Base-by-base conservation (phyloP, 1,140 invertebrate species). In the Anagrus nilaparvatae region DNA sequence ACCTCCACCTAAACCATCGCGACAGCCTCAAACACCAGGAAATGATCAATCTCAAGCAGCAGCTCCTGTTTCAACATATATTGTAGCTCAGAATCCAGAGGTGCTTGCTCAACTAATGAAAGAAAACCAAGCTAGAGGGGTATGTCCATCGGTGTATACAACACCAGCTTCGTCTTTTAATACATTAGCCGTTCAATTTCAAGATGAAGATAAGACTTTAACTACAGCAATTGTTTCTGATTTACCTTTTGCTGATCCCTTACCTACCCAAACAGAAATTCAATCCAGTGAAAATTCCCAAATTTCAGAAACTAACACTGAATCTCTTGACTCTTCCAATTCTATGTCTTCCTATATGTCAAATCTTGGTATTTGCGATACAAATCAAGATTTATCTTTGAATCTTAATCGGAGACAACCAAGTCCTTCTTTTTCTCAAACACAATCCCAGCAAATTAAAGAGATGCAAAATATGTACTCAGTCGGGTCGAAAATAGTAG, bases 141-240 rank as follows among this genome's bases (percentile, higher is more conserved):
- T 86, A 53, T 83, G 82, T 69, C 84, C 87, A 49, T 84, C 84
- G 45, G 80, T 82, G 18, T 93, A 93, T 72, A 88, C 78, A 40
- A 84, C 86, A 35, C 87, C 87, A 54, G 89, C 88, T 46, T 90
- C 87, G 59, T 85, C 88, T 69, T 89, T 92, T 76, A 93, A 93
- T 67, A 91, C 87, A 47, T 76, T 92, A 68, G 80, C 87, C 56
- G 88, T 92, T 66, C 84, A 88, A 67, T 86, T 89, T 54, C 70
- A 71, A 60, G 67, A 71, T 34, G 64, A 68, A 40, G 63, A 67
- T 32, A 60, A 69, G 43, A 40, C 60, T 44, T 56, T 69, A 23
- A 69, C 65, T 4, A 69, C 65, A n/a, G 60, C 64, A 14, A 29
- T 63, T 18, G 60, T 64, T 4, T 49, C 62, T 13, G 63, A 67